Evolutionary conservation across 2,797 vertebrate species (phyloP), one percentile per base, ranked within the genome.

Genomic region (Amniataba percoides): DNA sequence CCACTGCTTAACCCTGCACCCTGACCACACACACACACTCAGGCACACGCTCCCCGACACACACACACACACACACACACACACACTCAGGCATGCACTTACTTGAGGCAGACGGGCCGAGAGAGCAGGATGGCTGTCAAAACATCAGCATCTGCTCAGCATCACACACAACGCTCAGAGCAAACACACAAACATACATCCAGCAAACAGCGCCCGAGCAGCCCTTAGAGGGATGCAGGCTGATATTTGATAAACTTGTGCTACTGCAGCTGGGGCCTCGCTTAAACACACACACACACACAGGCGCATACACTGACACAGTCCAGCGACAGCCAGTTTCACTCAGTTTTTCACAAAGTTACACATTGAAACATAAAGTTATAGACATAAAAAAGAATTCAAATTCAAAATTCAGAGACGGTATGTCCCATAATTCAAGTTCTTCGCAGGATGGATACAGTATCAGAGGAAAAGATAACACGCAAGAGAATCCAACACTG

Each of bases 111-210:
- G 78, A 74, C 83, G 81, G 88, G 87, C 89, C 75, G 84, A 78
- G 84, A 78, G 80, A 72, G 83, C 83, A 83, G 77, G 87, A 88
- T 74, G 78, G 74, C 84, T 93, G 93, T 93, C 91, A 93, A 91
- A 93, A 92, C 89, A 93, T 90, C 85, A 93, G 84, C 88, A 88
- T 91, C 86, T 93, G 92, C 83, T 92, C 78, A 77, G 84, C 85
- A 88, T 89, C 89, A 84, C 67, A 85, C 81, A 83, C 71, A 71
- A 18, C 59, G 52, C 91, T 83, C 68, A 75, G 63, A 88, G 87
- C 81, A 77, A 85, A 82, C 71, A 71, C 79, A 85, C 79, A 80
- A 43, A 77, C 73, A 61, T 72, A 80, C 71, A 77, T 82, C 68
- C 7, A 78, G 69, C 76, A 88, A 87, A 87, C 84, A 58, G 67